phyloP scores from a whole-genome alignment of 2,113 vertebrate species.

The Rhinolophus sinicus region DNA sequence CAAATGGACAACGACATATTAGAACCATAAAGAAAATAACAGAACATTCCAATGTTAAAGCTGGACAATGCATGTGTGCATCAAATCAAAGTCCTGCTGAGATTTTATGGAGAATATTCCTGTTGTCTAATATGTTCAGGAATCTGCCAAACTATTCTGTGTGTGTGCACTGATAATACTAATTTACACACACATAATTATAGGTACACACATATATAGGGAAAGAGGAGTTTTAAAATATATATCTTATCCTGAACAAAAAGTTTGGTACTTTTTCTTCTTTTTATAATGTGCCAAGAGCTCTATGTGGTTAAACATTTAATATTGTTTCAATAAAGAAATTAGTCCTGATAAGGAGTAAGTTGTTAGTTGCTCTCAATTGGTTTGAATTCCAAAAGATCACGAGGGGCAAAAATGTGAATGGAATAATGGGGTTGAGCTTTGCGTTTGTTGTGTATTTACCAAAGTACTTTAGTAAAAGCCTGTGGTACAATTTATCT shows the following conservation, averaged over 20 bases:
- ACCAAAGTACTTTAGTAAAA: neutral
- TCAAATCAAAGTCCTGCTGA: slow-evolving; percentile 62
- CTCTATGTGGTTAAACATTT: slow-evolving; percentile 9
- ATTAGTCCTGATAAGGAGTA: neutral
- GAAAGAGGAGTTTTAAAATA: slow-evolving; percentile 26
- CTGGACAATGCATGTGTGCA: slow-evolving; percentile 77
- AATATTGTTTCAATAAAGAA: neutral
- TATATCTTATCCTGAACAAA: slow-evolving; percentile 47
- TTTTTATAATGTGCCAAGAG: neutral
- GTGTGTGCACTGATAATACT: neutral
- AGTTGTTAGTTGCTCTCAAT: neutral
- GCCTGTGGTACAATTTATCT: neutral
- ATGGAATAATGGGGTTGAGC: neutral
- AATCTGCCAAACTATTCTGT: slow-evolving; percentile 59
- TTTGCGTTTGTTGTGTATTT: slow-evolving; percentile 33
- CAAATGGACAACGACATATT: slow-evolving; percentile 73
- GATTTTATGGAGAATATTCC: slow-evolving; percentile 24
- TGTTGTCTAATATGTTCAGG: neutral
- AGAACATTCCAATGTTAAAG: slow-evolving; percentile 80
- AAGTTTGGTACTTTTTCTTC: neutral
- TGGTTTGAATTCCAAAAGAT: neutral
- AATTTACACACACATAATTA: slow-evolving; percentile 70
- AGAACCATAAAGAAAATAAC: slow-evolving; percentile 69
- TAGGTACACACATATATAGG: slow-evolving; percentile 76
- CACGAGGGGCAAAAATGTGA: neutral